These are phyloP conservation scores for Lathronympha strigana DNA, from an alignment of 2,888 invertebrate species.

Conservation along the genomic window DNA sequence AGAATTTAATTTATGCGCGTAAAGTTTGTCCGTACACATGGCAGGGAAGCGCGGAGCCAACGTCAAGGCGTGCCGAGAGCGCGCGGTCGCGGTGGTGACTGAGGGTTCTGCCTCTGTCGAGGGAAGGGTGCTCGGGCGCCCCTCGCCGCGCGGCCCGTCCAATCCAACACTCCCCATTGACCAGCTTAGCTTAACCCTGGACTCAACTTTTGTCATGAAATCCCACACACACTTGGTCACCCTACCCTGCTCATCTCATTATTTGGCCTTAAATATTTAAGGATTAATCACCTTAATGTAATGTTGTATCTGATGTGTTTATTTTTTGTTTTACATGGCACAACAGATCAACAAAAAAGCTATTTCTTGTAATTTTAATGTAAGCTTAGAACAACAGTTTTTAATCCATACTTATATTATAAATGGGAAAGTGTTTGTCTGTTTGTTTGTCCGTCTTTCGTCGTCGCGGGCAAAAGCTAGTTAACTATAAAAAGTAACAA, in stretches of 20 bases:
- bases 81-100: constrained; percentile 57
- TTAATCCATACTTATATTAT: too few species aligned
- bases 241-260: neutral
- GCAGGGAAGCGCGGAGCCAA: constrained; percentile 53
- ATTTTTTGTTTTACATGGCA: too few species aligned
- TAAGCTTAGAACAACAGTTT: too few species aligned
- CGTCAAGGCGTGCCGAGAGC: constrained; percentile 46
- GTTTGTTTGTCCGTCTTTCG: too few species aligned
- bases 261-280: neutral
- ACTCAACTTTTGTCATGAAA: constrained; percentile 30
- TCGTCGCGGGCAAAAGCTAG: too few species aligned
- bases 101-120: constrained; percentile 44
- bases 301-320: neutral
- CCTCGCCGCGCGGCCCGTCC: constrained; percentile 40
- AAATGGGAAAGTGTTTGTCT: too few species aligned
- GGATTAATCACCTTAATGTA: neutral
- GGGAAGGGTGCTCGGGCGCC: constrained; percentile 45
- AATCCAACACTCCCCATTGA: constrained; percentile 37
- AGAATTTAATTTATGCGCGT: constrained; percentile 54
- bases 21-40: constrained; percentile 70
- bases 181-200: constrained; percentile 40
- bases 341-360: too few species aligned
- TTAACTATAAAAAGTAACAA: too few species aligned
- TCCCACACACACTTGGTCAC: constrained; percentile 4
- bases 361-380: too few species aligned